Conservation (phyloP, 2,797 vertebrate species). For the Octomys mimax region DNA sequence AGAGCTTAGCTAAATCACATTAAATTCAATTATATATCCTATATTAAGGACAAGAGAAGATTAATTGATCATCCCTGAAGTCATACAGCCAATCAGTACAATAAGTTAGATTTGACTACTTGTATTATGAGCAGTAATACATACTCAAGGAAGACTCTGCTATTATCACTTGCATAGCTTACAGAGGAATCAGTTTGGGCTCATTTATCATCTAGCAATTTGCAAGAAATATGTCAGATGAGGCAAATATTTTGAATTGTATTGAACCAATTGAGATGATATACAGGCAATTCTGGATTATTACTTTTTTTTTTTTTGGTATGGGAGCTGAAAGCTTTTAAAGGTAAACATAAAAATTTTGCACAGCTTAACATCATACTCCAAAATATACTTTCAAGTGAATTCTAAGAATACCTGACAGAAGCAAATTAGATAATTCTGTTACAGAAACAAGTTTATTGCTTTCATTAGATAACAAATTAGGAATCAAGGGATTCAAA, state of each 20-base stretch:
- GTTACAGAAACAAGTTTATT: neutral
- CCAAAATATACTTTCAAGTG: neutral
- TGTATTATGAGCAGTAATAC: neutral
- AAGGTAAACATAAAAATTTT: constrained; percentile 29
- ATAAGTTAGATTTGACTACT: neutral
- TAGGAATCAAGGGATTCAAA: neutral
- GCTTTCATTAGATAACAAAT: neutral
- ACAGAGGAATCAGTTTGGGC: neutral
- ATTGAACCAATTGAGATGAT: neutral
- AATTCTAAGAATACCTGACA: neutral
- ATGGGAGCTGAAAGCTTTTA: neutral
- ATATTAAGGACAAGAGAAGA: neutral
- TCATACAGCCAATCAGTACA: neutral
- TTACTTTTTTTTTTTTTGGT: neutral
- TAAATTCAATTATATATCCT: constrained; percentile 33
- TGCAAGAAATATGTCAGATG: constrained; percentile 5
- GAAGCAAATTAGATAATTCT: neutral
- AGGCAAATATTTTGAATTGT: constrained; percentile 28
- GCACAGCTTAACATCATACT: neutral
- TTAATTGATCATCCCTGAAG: neutral
- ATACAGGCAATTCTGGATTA: neutral
- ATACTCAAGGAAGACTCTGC: neutral
- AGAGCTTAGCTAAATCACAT: neutral
- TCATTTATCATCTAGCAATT: constrained; percentile 55
- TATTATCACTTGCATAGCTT: neutral